Evolutionary conservation across 2,113 vertebrate genomes (phyloP), one percentile per base, ranked within the genome.

Genomic region (Muntiacus reevesi): DNA sequence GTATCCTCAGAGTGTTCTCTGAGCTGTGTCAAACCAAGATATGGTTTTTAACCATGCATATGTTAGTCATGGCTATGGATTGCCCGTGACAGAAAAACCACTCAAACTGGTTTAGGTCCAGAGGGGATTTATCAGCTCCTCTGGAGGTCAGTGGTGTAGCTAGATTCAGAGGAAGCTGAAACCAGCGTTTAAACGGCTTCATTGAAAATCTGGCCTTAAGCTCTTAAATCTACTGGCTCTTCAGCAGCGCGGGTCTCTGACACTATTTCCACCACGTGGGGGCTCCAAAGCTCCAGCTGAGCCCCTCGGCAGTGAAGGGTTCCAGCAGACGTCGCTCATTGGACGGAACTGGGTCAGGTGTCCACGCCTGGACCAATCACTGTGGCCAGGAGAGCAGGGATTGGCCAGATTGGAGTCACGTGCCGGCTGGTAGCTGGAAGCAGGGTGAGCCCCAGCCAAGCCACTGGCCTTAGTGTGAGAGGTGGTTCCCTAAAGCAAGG

Each of bases 11-110:
- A 45, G n/a, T 5, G 6, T 28, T 60, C 28, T 7, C 19, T 21
- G 45, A 10, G 13, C 8, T 1, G 12, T 1, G 54, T 50, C 57
- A 0, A 0, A 16, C 60, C 0, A 7, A 40, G 40, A 40, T 40
- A 40, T 40, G 55, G 36, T 27, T 45, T 33, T 36, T 5, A 15
- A 23, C 14, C 47, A 6, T 2, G 7, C 3, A 2, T 2, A 9
- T 71, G 10, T 60, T 17, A 47, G 33, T 13, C 52, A 47, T 28
- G 25, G 8, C 76, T 28, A 7, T 9, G 43, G 17, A 54, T 7
- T 12, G 14, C 86, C 30, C 9, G 0, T 25, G 67, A 88, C 23
- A 36, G n/a, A 59, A 93, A 62, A 57, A 33, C 59, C 74, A 17
- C 47, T 52, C n/a, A n/a, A 45, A 12, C 88, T 52, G 43, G 16